These are phyloP conservation scores for Micropoecilia bifurca DNA, from an alignment of 2,797 vertebrate genomes.

Conservation along the genomic window DNA sequence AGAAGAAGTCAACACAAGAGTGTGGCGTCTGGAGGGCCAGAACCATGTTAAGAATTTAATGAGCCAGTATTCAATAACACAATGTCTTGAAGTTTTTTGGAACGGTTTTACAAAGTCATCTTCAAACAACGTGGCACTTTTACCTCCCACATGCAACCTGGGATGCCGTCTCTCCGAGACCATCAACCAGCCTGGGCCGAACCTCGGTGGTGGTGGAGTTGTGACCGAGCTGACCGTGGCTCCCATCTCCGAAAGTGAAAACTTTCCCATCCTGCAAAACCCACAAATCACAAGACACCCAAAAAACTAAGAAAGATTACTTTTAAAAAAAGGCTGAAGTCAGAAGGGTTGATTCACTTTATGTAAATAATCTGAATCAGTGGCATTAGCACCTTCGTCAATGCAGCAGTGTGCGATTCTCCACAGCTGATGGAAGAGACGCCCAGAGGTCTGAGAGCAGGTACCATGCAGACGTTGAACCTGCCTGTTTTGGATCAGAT, in stretches of 20 bases:
- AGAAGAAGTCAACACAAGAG: conserved; percentile 82
- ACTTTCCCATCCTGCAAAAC: conserved; percentile 83
- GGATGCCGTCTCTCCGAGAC: conserved; percentile 77
- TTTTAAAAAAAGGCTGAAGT: neutral
- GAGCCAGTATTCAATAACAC: neutral
- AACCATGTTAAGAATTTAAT: neutral
- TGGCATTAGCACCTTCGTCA: conserved; percentile 74
- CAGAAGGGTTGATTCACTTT: neutral
- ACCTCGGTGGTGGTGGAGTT: conserved; percentile 78
- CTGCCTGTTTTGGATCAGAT: conserved; percentile 65
- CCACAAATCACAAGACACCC: neutral
- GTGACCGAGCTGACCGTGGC: conserved; percentile 88
- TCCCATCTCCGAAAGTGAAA: conserved; percentile 89
- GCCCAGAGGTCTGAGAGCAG: conserved; percentile 72
- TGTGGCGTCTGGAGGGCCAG: conserved; percentile 78
- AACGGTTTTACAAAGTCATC: neutral
- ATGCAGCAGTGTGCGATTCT: conserved; percentile 79
- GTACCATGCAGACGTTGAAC: conserved; percentile 76
- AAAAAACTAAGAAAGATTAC: neutral
- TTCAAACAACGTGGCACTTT: neutral
- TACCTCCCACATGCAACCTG: conserved; percentile 89
- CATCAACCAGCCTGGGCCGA: conserved; percentile 77
- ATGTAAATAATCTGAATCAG: neutral
- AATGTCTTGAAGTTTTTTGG: neutral
- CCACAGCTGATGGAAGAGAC: conserved; percentile 82